phyloP scores from a whole-genome alignment of 1,140 invertebrate genomes.

The Trypoxylus dichotomus region DNA sequence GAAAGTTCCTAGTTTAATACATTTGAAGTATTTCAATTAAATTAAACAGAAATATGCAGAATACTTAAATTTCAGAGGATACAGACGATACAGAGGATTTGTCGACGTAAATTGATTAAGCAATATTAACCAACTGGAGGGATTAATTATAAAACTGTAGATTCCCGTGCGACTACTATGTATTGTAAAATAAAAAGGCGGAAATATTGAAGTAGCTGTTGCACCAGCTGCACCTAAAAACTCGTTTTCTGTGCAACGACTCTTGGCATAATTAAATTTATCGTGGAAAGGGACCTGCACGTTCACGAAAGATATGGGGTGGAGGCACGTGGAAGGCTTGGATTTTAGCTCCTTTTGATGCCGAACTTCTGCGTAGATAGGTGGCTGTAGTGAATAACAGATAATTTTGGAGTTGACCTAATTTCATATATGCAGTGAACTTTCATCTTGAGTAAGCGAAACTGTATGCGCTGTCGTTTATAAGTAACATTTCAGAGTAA shows the following conservation, averaged over 20 bases:
- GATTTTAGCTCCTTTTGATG: background rate
- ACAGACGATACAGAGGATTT: background rate
- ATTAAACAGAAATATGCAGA: background rate
- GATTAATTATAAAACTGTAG: background rate
- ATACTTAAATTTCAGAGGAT: background rate
- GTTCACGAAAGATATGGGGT: background rate
- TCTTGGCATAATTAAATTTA: background rate
- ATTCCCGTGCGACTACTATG: background rate
- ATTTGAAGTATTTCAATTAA: background rate
- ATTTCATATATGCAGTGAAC: background rate
- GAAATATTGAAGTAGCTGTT: background rate
- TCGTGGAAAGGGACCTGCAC: background rate
- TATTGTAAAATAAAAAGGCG: background rate
- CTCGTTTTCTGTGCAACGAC: background rate
- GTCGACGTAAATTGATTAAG: conserved; percentile 6
- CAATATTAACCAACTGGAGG: background rate
- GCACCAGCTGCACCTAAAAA: background rate
- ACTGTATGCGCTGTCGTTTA: background rate
- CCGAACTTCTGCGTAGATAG: background rate
- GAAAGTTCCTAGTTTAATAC: background rate
- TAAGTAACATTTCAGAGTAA: background rate
- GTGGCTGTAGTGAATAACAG: background rate
- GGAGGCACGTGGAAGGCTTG: background rate
- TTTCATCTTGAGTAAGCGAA: background rate
- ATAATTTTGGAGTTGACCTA: background rate